Conservation (phyloP, 2,888 invertebrate genomes). For the Yponomeuta malinellus region DNA sequence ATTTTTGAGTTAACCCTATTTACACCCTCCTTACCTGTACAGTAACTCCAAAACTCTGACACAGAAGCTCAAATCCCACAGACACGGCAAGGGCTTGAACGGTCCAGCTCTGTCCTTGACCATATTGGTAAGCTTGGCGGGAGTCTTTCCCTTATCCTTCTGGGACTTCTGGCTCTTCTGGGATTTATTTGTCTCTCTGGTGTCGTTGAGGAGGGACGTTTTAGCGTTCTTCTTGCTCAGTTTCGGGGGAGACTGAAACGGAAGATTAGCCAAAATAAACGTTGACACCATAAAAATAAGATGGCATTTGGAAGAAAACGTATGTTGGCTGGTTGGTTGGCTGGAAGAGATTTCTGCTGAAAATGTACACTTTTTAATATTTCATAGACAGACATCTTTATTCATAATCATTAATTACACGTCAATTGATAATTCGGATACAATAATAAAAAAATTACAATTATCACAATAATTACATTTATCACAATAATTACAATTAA, state of each 20-base stretch:
- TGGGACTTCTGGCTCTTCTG: constrained; percentile 52
- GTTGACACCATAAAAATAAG: neutral
- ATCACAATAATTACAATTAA: no score
- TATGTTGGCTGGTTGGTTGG: no score
- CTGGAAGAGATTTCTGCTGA: no score
- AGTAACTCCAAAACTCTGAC: constrained; percentile 47
- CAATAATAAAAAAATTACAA: no score
- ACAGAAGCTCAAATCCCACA: constrained; percentile 55
- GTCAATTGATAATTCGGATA: no score
- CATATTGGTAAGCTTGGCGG: constrained; percentile 41
- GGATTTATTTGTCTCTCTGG: constrained; percentile 42
- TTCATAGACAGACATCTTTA: no score
- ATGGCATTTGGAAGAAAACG: neutral
- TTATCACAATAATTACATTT: no score
- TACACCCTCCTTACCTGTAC: constrained; percentile 38
- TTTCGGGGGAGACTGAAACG: constrained; percentile 46
- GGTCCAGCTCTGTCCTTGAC: constrained; percentile 53
- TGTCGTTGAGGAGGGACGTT: constrained; percentile 40
- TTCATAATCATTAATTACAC: no score
- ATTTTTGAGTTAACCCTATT: no score
- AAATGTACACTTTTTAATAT: no score
- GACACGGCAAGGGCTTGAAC: constrained; percentile 54
- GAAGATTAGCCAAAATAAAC: neutral
- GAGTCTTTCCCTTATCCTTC: constrained; percentile 46
- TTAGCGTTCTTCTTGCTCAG: constrained; percentile 47